Conservation (phyloP, 2,888 invertebrate species). For the Eristalis arbustorum region DNA sequence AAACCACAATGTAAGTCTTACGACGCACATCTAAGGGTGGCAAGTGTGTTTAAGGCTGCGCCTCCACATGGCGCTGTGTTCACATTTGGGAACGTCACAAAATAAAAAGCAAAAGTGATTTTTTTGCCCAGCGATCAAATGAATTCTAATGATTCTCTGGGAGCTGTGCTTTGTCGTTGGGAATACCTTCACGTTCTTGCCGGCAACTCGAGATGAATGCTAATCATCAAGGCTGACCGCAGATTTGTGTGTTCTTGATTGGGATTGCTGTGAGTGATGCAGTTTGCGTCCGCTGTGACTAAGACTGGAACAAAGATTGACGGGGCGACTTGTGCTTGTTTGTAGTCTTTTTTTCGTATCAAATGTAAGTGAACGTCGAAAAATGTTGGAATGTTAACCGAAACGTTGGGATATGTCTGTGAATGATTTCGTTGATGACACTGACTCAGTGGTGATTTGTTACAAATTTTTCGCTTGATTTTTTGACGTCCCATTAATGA, state of each 20-base stretch:
- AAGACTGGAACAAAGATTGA: neutral
- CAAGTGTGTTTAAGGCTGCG: neutral
- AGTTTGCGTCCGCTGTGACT: neutral
- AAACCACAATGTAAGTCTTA: neutral
- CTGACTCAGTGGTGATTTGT: too few species aligned
- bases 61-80: neutral
- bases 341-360: neutral
- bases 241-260: neutral
- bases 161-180: neutral
- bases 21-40: neutral
- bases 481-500: too few species aligned
- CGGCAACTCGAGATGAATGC: conserved; percentile 9
- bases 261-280: neutral
- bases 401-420: too few species aligned
- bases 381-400: too few species aligned
- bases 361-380: too few species aligned
- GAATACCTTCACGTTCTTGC: conserved; percentile 25
- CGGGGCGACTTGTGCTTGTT: neutral
- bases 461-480: too few species aligned
- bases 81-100: neutral
- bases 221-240: neutral
- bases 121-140: neutral
- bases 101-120: neutral
- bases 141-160: conserved; percentile 13
- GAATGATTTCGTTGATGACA: too few species aligned